Evolutionary conservation across 2,888 invertebrate genomes (phyloP).

Genomic region (Melitaea athalia): DNA sequence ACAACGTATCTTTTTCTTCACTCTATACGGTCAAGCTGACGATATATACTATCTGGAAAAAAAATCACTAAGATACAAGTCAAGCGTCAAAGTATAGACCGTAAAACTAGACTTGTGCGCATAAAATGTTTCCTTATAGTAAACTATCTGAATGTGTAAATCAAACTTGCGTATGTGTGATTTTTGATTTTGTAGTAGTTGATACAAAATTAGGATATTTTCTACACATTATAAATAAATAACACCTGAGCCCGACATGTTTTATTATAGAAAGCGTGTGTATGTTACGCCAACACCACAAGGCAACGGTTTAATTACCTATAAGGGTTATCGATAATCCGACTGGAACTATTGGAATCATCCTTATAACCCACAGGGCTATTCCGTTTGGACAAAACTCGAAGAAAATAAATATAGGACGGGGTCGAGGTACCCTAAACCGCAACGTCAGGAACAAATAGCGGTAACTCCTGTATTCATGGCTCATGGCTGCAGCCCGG

Average conservation of each 20-base stretch:
- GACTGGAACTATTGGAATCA: conserved; percentile 61
- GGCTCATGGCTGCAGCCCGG: conserved; percentile 78
- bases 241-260: background rate
- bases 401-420: conserved; percentile 79
- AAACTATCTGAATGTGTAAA: too few species aligned
- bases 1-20: too few species aligned
- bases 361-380: conserved; percentile 66
- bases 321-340: conserved; percentile 56
- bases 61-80: too few species aligned
- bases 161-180: too few species aligned
- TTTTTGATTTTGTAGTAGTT: background rate
- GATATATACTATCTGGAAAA: too few species aligned
- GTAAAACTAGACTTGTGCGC: too few species aligned
- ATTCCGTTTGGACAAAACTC: conserved; percentile 71
- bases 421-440: conserved; percentile 74
- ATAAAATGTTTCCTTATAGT: too few species aligned
- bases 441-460: conserved; percentile 81
- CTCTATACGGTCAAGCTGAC: too few species aligned
- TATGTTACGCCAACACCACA: conserved; percentile 45
- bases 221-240: background rate
- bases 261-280: background rate
- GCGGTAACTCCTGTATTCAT: conserved; percentile 82
- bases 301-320: conserved; percentile 56
- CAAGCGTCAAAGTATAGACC: too few species aligned
- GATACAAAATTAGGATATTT: background rate